phyloP scores from a whole-genome alignment of 2,113 vertebrate genomes.

The Tychaedon coryphoeus region DNA sequence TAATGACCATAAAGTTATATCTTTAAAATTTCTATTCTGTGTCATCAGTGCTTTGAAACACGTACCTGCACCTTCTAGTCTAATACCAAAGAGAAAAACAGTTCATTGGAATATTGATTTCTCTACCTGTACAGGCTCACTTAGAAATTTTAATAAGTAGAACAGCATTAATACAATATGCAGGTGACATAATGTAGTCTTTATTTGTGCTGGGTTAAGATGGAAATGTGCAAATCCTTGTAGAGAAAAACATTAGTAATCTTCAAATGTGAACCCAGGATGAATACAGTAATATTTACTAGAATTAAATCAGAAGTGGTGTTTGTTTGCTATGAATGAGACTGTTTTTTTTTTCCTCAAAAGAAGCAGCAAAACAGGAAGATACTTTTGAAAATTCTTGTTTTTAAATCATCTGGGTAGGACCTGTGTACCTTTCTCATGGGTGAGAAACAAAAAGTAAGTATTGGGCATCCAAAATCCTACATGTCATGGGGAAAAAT shows the following conservation, averaged over 20 bases:
- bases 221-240: background rate
- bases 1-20: background rate
- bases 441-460: background rate
- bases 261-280: background rate
- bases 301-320: background rate
- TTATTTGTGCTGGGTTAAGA: background rate
- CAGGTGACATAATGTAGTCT: background rate
- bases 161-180: background rate
- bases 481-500: background rate
- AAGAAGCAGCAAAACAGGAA: background rate
- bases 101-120: background rate
- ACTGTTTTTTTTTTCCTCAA: background rate
- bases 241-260: background rate
- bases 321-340: background rate
- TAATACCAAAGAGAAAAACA: background rate
- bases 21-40: background rate
- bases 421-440: background rate
- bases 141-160: background rate
- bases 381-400: background rate
- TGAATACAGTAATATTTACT: background rate
- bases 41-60: background rate
- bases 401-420: background rate
- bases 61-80: fast-evolving
- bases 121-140: background rate
- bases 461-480: background rate